A percentile compares a stretch with the other conserved stretches of the same genome.
These are phyloP conservation scores for Buceros bicornis DNA, from an alignment of 2,797 vertebrate genomes.

Conservation along the genomic window DNA sequence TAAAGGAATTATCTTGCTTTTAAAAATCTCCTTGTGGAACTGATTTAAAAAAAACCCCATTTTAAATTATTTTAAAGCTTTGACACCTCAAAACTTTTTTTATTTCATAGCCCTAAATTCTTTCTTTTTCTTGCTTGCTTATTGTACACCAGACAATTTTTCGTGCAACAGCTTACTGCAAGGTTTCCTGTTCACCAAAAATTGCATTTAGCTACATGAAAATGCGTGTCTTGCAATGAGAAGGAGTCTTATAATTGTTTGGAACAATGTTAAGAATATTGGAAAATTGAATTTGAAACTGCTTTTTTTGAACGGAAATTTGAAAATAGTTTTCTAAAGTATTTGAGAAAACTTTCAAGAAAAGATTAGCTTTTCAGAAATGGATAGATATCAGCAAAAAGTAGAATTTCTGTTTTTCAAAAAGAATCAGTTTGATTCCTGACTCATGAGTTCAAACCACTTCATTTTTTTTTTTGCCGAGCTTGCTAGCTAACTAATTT, in stretches of 20 bases:
- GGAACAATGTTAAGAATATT: not conserved
- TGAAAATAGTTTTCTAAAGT: not conserved
- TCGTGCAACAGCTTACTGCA: not conserved
- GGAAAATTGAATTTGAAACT: not conserved
- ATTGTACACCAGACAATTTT: not conserved
- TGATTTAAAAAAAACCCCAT: not conserved
- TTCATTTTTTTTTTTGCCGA: not conserved
- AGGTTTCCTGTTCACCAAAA: not conserved
- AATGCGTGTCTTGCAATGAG: not conserved
- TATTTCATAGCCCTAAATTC: not conserved
- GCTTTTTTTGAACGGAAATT: not conserved
- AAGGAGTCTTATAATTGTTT: not conserved
- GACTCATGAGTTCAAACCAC: not conserved
- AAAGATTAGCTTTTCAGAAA: not conserved
- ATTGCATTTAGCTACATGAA: not conserved
- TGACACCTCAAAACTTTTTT: not conserved
- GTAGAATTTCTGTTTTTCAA: not conserved
- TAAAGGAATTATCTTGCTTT: not conserved
- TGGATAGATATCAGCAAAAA: not conserved
- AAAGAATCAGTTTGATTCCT: not conserved
- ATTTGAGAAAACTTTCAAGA: not conserved
- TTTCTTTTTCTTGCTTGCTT: not conserved
- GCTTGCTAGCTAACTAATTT: not conserved
- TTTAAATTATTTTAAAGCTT: not conserved
- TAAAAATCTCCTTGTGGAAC: not conserved